These are phyloP conservation scores for Cariama cristata DNA, from an alignment of 2,113 vertebrate genomes.

Conservation along the genomic window DNA sequence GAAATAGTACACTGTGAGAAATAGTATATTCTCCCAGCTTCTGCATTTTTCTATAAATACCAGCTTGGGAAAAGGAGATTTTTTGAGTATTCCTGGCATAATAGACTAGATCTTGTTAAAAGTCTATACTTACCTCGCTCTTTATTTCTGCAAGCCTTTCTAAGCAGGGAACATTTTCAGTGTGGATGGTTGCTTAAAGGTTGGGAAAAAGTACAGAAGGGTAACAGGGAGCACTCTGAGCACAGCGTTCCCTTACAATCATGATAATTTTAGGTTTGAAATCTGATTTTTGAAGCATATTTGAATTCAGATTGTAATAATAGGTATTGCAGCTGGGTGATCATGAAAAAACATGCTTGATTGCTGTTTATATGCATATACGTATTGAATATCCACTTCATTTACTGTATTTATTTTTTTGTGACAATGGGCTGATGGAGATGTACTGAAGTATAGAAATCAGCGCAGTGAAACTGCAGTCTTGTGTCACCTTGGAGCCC, in stretches of 20 bases:
- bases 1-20: not conserved
- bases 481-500: not conserved
- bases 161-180: not conserved
- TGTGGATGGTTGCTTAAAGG: not conserved
- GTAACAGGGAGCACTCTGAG: not conserved
- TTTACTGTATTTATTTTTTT: constrained; percentile 5
- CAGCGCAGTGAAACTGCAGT: not conserved
- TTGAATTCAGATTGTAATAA: constrained; percentile 43
- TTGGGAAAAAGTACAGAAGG: not conserved
- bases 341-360: constrained; percentile 20
- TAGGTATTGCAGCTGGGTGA: constrained; percentile 40
- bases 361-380: not conserved
- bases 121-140: not conserved
- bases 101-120: not conserved
- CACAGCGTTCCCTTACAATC: not conserved
- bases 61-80: not conserved
- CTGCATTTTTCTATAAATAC: not conserved
- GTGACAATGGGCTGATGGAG: not conserved
- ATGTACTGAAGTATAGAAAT: not conserved
- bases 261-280: constrained; percentile 38
- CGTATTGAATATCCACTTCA: not conserved
- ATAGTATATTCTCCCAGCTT: not conserved
- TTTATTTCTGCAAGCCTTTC: not conserved
- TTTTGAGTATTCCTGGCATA: not conserved
- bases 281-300: not conserved